Conservation (phyloP, 2,797 vertebrate genomes). For the Momotus momota region DNA sequence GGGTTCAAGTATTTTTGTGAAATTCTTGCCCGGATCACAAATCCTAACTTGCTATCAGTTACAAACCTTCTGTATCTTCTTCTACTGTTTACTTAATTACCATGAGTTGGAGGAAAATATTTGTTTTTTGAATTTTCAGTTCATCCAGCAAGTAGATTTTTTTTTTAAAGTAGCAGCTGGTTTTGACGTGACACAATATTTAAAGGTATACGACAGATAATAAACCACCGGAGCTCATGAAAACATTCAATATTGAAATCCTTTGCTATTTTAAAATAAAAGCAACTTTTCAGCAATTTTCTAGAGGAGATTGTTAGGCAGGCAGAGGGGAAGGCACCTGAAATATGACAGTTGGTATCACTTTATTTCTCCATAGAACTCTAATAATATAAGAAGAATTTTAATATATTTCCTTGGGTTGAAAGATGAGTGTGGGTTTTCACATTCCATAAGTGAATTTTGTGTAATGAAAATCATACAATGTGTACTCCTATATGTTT, state of each 20-base stretch:
- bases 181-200: background rate
- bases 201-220: background rate
- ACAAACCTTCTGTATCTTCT: background rate
- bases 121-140: background rate
- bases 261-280: background rate
- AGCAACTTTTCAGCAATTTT: slow-evolving; percentile 20
- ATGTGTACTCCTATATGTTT: slow-evolving; percentile 20
- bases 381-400: background rate
- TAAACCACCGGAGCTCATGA: background rate
- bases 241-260: background rate
- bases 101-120: background rate
- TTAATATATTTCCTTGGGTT: slow-evolving; percentile 43
- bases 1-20: background rate
- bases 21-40: background rate
- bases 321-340: background rate
- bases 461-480: slow-evolving; percentile 36
- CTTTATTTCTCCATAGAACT: slow-evolving; percentile 17
- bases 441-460: slow-evolving; percentile 10
- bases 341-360: background rate
- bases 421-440: slow-evolving; percentile 27
- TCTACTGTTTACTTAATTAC: background rate
- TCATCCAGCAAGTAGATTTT: background rate
- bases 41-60: background rate
- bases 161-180: background rate
- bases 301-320: background rate